Percentiles rank a stretch among this genome's conserved stretches.
phyloP scores from a whole-genome alignment of 2,113 vertebrate species.

The Okapia johnstoni region DNA sequence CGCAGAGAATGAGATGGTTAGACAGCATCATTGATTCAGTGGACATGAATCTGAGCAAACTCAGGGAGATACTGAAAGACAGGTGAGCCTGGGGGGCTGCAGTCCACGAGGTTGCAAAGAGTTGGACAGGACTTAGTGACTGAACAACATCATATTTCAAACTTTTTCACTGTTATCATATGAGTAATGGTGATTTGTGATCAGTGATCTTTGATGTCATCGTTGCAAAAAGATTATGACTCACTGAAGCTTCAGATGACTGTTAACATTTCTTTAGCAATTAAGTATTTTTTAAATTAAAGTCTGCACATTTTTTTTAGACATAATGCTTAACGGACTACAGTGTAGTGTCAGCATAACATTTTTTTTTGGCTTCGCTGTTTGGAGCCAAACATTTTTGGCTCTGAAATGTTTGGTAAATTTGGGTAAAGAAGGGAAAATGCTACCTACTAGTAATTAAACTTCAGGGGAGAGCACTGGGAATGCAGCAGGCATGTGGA shows the following conservation, averaged over 20 bases:
- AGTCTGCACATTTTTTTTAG: background rate
- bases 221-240: background rate
- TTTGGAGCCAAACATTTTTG: background rate
- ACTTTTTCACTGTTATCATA: background rate
- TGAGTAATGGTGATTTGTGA: background rate
- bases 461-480: background rate
- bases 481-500: background rate
- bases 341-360: background rate
- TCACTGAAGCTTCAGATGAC: background rate
- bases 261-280: background rate
- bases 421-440: background rate
- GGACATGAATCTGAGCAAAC: background rate
- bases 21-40: background rate
- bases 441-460: background rate
- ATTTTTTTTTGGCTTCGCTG: background rate
- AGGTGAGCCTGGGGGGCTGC: background rate
- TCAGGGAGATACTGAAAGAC: background rate
- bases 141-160: background rate
- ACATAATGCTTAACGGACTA: background rate
- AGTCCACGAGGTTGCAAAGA: background rate
- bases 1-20: background rate
- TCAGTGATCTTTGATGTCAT: background rate
- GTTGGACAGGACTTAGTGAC: background rate
- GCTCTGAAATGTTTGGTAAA: too few relatives aligned
- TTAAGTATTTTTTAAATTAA: background rate